Evolutionary conservation across 2,797 vertebrate species (phyloP).

Genomic region (Trichosurus vulpecula): DNA sequence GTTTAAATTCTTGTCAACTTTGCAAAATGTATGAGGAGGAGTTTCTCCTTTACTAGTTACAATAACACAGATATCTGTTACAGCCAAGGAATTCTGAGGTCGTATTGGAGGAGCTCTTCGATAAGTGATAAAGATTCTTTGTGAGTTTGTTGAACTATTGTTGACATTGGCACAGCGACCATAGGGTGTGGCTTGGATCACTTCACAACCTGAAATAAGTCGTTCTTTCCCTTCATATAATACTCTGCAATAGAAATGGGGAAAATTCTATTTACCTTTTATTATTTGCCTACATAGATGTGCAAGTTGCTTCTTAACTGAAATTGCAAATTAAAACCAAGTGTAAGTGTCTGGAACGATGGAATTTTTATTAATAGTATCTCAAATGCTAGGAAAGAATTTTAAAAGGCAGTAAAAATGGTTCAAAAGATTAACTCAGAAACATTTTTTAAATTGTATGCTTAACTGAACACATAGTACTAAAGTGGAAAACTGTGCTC

Average conservation of each 20-base stretch:
- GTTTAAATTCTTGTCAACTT: slow-evolving; percentile 98
- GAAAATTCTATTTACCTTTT: neutral
- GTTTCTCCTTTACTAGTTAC: slow-evolving; percentile 97
- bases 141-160: slow-evolving; percentile 95
- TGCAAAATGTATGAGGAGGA: slow-evolving; percentile 98
- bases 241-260: slow-evolving; percentile 85
- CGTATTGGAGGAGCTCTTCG: slow-evolving; percentile 90
- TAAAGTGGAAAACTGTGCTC: neutral
- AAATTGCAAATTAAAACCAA: neutral
- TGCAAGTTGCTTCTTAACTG: neutral
- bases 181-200: slow-evolving; percentile 96
- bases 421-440: neutral
- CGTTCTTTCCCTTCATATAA: slow-evolving; percentile 97
- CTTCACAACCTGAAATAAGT: slow-evolving; percentile 95
- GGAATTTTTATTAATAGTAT: neutral
- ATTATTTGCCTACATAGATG: neutral
- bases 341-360: neutral
- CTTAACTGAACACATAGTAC: neutral
- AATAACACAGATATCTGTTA: slow-evolving; percentile 98
- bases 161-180: slow-evolving; percentile 99
- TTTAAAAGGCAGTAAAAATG: neutral
- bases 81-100: slow-evolving; percentile 95
- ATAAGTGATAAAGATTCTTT: slow-evolving; percentile 96
- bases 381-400: neutral
- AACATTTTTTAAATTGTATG: neutral